phyloP scores from a whole-genome alignment of 2,888 invertebrate species.

The Drosophila histrio region DNA sequence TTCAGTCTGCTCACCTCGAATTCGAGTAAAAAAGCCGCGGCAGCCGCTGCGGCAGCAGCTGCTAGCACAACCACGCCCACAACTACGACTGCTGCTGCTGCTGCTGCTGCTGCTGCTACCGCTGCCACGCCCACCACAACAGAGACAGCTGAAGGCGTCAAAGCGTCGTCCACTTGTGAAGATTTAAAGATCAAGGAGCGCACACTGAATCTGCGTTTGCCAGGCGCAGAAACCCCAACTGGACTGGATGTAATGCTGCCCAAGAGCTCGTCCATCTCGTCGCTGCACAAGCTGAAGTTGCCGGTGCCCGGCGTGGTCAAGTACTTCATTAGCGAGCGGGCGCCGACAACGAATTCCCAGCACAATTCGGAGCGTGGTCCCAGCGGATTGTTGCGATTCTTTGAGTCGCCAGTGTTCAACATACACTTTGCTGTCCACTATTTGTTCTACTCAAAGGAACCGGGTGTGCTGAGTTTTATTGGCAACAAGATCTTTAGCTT shows the following conservation, averaged over 20 bases:
- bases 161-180: conserved; percentile 6
- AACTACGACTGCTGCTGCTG: conserved; percentile 80
- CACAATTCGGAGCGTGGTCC: conserved; percentile 82
- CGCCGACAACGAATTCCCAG: conserved; percentile 38
- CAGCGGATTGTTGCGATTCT: conserved; percentile 87
- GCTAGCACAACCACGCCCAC: conserved; percentile 47
- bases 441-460: conserved; percentile 98
- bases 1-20: conserved; percentile 83
- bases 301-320: conserved; percentile 84
- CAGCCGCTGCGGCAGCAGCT: conserved; percentile 76
- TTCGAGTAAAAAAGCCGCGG: conserved; percentile 81
- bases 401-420: conserved; percentile 98
- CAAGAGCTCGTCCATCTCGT: conserved; percentile 82
- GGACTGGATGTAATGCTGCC: conserved; percentile 43
- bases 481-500: conserved; percentile 99
- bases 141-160: conserved; percentile 14
- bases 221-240: conserved; percentile 53
- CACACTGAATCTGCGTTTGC: conserved; percentile 75
- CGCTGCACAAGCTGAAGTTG: conserved; percentile 82
- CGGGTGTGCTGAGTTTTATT: conserved; percentile 98
- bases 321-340: conserved; percentile 82
- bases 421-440: conserved; percentile 99
- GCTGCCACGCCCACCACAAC: conserved; percentile 50
- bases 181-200: conserved; percentile 59
- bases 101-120: conserved; percentile 71